Evolutionary conservation across 1,140 invertebrate genomes (phyloP).

Genomic region (Zophobas morio): DNA sequence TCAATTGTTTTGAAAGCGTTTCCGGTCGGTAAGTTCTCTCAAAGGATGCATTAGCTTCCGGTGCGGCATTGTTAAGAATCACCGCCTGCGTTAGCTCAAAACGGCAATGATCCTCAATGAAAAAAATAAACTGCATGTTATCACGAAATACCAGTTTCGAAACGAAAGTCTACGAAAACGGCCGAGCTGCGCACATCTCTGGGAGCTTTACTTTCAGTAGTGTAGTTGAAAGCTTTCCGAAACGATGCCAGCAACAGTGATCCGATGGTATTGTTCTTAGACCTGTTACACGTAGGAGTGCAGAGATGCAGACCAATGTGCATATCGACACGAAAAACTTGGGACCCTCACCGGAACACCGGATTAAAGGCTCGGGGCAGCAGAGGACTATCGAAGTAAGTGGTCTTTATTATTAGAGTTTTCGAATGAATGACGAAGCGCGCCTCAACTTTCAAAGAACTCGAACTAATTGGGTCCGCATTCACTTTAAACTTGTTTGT

Average conservation of each 20-base stretch:
- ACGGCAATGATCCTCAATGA: conserved; percentile 10
- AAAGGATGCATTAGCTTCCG: conserved; percentile 1
- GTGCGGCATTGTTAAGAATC: not conserved
- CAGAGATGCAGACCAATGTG: conserved; percentile 77
- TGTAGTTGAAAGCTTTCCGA: conserved; percentile 55
- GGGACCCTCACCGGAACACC: conserved; percentile 71
- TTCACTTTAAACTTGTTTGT: not conserved
- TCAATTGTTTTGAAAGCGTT: conserved; percentile 2
- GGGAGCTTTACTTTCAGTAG: conserved; percentile 53
- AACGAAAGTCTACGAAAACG: conserved; percentile 26
- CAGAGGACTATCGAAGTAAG: conserved; percentile 70
- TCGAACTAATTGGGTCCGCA: conserved; percentile 5
- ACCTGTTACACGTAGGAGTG: conserved; percentile 53
- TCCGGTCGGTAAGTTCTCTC: conserved; percentile 7
- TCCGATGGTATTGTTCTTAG: conserved; percentile 36
- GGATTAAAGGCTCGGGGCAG: conserved; percentile 67
- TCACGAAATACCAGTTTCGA: conserved; percentile 39
- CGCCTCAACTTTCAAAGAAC: not conserved
- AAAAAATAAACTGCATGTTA: conserved; percentile 33
- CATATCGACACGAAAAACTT: conserved; percentile 77
- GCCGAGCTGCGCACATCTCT: conserved; percentile 26
- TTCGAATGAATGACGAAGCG: conserved; percentile 12
- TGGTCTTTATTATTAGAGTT: conserved; percentile 36
- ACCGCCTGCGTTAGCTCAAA: conserved; percentile 9
- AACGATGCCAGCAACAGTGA: conserved; percentile 49